These are phyloP conservation scores for Holothuria scabra DNA, from an alignment of 53 echinoderm and acorn worm species.

Conservation along the genomic window DNA sequence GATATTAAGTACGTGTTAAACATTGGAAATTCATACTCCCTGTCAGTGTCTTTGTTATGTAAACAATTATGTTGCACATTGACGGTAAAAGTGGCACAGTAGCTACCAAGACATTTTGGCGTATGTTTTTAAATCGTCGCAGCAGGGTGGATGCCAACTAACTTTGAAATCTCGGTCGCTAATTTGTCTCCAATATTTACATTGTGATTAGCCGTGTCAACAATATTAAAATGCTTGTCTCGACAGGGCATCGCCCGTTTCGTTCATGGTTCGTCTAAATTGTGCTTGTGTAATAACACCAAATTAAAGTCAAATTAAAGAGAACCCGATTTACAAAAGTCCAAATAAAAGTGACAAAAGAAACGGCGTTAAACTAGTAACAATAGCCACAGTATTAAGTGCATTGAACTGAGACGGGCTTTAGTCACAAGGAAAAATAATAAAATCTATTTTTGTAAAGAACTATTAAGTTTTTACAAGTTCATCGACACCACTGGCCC, in stretches of 20 bases:
- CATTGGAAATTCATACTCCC: slow-evolving; percentile 5
- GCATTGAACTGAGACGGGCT: not conserved
- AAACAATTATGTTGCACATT: slow-evolving; percentile 42
- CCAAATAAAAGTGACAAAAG: too few species aligned
- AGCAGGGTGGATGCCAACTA: slow-evolving; percentile 6
- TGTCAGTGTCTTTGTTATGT: slow-evolving; percentile 7
- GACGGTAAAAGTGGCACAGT: not conserved
- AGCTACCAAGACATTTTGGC: too few species aligned
- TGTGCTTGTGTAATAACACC: not conserved
- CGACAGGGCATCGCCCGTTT: slow-evolving; percentile 1
- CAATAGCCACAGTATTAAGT: not conserved
- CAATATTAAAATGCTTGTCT: slow-evolving; percentile 9
- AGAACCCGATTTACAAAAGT: not conserved
- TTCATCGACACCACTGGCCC: too few species aligned
- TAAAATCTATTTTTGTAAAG: too few species aligned
- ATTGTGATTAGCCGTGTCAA: slow-evolving; percentile 27
- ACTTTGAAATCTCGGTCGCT: slow-evolving; percentile 6
- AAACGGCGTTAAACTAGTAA: too few species aligned
- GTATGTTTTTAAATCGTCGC: too few species aligned
- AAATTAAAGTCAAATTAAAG: slow-evolving; percentile 31
- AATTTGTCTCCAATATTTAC: slow-evolving; percentile 6
- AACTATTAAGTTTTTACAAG: too few species aligned
- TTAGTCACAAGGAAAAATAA: too few species aligned
- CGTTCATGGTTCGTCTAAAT: not conserved
- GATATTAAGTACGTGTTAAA: slow-evolving; percentile 1